These are phyloP conservation scores for Labeo rohita DNA, from an alignment of 2,113 vertebrate genomes.

Conservation along the genomic window DNA sequence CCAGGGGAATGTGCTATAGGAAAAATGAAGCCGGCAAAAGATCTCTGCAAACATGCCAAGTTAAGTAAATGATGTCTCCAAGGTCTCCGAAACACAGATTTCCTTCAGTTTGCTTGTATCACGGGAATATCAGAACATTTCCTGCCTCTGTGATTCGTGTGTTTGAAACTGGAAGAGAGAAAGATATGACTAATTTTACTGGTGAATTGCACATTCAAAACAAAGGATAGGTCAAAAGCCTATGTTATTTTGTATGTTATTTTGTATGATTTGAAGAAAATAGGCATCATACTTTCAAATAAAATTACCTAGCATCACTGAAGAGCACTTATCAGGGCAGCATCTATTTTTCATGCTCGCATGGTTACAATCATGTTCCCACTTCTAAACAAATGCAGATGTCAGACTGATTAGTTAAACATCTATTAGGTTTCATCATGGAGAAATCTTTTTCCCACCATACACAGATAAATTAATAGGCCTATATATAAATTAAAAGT, in stretches of 20 bases:
- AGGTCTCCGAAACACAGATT: background rate
- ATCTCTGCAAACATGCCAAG: background rate
- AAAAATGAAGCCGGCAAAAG: background rate
- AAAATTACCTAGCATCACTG: background rate
- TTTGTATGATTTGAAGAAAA: background rate
- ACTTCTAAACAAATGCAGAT: constrained; percentile 24
- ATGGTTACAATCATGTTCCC: background rate
- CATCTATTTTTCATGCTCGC: background rate
- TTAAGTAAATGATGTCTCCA: background rate
- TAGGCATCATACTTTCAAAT: background rate
- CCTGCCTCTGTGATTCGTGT: background rate
- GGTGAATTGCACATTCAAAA: background rate
- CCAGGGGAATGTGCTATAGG: background rate
- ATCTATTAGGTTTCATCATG: constrained; percentile 37
- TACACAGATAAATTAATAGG: constrained; percentile 1
- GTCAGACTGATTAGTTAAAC: constrained; percentile 13
- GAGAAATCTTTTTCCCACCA: background rate
- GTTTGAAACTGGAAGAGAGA: background rate
- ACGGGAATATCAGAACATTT: background rate
- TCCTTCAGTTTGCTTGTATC: background rate
- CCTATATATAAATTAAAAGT: constrained; percentile 16
- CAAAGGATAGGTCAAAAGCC: background rate
- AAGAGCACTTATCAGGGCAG: constrained; percentile 19
- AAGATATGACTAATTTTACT: background rate
- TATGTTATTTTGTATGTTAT: background rate